Base-by-base conservation (phyloP, 1,140 invertebrate genomes). In the Listronotus oregonensis region DNA sequence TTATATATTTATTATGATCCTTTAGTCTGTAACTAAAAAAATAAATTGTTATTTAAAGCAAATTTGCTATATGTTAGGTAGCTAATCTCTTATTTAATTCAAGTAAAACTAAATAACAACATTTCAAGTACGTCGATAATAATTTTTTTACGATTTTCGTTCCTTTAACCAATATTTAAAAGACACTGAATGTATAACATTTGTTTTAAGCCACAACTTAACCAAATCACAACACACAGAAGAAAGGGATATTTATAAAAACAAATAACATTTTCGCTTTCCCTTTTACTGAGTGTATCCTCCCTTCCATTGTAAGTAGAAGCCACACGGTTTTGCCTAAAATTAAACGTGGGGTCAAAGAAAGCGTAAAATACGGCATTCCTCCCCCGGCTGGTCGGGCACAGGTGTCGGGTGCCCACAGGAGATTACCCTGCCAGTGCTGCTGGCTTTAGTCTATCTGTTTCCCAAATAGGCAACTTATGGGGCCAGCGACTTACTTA, bases 301-400 rank as follows among this genome's bases (percentile, higher is more conserved):
- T 46, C 56, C 44, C 44, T 47, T 55, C 12, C 14, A 6, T 37
- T 47, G 42, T 58, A 58, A 58, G 56, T 58, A 18, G 14, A 17
- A 27, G 56, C 43, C 56, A 49, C 43, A 58, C 43, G 40, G 55
- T 44, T 58, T 44, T 58, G 55, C 55, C 40, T 58, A 46, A 58
- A 58, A 58, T 58, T 58, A 58, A 58, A 58, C 42, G 55, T 58
- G 55, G 55, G 55, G 55, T 46, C 55, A 58, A 58, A 58, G 55
- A 58, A 46, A 58, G 47, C 58, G 58, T 61, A 51, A 61, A 61
- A 61, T 61, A 61, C 58, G 47, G 34, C 42, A 32, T 9, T 32
- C 17, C 37, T 17, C n/a, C n/a, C 46, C 27, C 27, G 43, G 43
- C 14, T 34, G 57, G 43, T 34, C 34, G 47, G 32, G 37, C 58